These are phyloP conservation scores for Callocephalon fimbriatum DNA, from an alignment of 2,113 vertebrate species.

Conservation along the genomic window DNA sequence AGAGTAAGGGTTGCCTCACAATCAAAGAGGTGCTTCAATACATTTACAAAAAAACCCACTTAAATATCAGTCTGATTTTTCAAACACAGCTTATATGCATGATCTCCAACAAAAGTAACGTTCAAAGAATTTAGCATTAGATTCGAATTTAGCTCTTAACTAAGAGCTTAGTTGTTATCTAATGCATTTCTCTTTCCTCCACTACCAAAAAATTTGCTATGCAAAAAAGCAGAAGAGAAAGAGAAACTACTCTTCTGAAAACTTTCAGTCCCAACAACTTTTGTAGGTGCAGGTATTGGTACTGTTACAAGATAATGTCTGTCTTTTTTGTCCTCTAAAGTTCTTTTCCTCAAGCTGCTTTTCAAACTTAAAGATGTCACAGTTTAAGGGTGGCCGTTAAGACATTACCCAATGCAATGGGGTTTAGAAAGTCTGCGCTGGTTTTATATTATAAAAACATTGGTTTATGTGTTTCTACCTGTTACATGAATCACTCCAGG, in stretches of 20 bases:
- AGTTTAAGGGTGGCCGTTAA: neutral
- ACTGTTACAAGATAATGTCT: neutral
- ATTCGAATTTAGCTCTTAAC: neutral
- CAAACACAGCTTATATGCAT: neutral
- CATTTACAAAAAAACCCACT: neutral
- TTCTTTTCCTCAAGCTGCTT: neutral
- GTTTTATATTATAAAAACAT: neutral
- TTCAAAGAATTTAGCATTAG: neutral
- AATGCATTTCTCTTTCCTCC: neutral
- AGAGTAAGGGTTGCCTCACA: neutral
- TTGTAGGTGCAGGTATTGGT: rapidly evolving
- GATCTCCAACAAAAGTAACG: neutral
- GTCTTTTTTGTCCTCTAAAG: neutral
- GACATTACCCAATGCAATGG: neutral
- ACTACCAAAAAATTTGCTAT: neutral
- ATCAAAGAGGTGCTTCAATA: neutral
- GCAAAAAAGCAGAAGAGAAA: neutral
- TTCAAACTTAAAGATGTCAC: neutral
- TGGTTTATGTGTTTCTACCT: neutral
- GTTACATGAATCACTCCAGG: neutral
- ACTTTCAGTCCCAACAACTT: neutral
- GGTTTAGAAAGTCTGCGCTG: neutral
- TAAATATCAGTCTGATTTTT: neutral
- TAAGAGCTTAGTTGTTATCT: neutral
- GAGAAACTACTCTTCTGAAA: neutral